Evolutionary conservation across 2,888 invertebrate species (phyloP), one percentile per base, ranked within the genome.

Genomic region (Cistogaster globosa): DNA sequence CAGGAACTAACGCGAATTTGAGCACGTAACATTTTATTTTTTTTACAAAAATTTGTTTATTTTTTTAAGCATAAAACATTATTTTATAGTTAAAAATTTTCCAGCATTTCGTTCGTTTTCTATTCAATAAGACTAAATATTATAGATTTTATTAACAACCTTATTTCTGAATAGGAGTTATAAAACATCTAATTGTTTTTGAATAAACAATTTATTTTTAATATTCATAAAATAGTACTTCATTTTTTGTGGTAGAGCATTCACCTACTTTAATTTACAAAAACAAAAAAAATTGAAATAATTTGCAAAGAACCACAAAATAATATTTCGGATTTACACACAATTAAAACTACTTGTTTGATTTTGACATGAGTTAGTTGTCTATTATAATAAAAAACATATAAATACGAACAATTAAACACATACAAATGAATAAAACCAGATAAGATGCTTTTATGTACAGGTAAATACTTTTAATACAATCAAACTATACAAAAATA

Each of bases 401-500:
- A 48, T 4, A 48, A 65, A 57, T 42, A 20, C 2, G 57, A 58
- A 45, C n/a, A 71, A 65, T 63, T 65, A 55, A 71, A 55, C 7
- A 0, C n/a, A 42, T 57, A 55, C 38, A 36, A 18, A 11, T 8
- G 5, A 18, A 58, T 14, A 48, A 60, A 36, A 11, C 20, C 36
- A 60, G 16, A 72, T 12, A 18, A 14, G 6, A 72, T 45, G 36
- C 2, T 11, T 16, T 5, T 32, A 36, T 14, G 48, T 14, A 55
- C 14, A 20, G 18, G 58, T 53, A 18, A 58, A 26, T 51, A 7
- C 45, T 62, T 78, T 63, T 51, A 32, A 53, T 63, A 18, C 48
- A 45, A 63, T 63, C 20, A 16, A 71, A 57, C 20, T n/a, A 71
- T 45, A 57, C 11, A n/a, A 55, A 67, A 12, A 57, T 63, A 71